Evolutionary conservation across 2,888 invertebrate genomes (phyloP), one percentile per base, ranked within the genome.

Genomic region (Diaperis boleti): DNA sequence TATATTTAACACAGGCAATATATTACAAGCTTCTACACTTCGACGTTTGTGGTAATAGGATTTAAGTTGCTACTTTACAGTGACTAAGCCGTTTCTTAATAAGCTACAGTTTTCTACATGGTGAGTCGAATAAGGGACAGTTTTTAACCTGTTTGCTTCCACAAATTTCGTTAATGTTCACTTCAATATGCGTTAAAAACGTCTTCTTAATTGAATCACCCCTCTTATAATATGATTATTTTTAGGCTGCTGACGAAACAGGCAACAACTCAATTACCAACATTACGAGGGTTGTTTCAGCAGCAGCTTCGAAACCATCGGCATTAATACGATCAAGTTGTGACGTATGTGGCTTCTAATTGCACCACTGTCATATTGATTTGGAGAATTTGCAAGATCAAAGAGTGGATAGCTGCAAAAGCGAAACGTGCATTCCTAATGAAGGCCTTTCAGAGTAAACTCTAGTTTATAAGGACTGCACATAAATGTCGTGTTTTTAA

Each of bases 321-420:
- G n/a, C 15, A 39, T 6, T 14, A 39, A 39, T 17, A 17, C 39
- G 47, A 17, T 17, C 47, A 31, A 29, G 47, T 47, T 47, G 47
- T 22, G 47, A 47, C 47, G 14, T 47, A n/a, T 47, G 47, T 26
- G 47, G 31, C 31, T 47, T 31, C 17, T 47, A 31, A 47, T 47
- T 47, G 15, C 29, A 4, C 5, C 26, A 13, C 26, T 10, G 11
- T 15, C n/a, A 42, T 45, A 47, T 47, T 31, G 47, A 47, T 47
- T 47, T 47, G 15, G 29, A n/a, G 20, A 8, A 10, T n/a, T 44
- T 44, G 4, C n/a, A 44, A 31, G 22, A 47, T 47, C 47, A 47
- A 47, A 47, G 31, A 7, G 22, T 31, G 47, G 29, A 13, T n/a
- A 11, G 14, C 6, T 15, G 17, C 4, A 4, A 26, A 26, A 8